A percentile compares a stretch with the other conserved stretches of the same genome.
These are phyloP conservation scores for Zaprionus tsacasi DNA, from an alignment of 1,140 invertebrate genomes.

Conservation along the genomic window DNA sequence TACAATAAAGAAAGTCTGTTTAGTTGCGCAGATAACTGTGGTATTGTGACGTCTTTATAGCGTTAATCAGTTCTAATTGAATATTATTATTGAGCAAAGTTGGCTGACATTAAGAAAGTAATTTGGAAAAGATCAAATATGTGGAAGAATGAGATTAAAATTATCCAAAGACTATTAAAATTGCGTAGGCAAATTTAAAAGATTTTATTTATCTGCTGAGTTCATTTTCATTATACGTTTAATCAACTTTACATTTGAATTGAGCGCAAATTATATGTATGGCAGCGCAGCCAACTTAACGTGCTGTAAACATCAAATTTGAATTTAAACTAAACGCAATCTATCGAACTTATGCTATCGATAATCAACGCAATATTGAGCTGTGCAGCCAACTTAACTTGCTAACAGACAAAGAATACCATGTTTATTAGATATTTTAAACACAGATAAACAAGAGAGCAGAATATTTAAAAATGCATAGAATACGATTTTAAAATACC, in stretches of 20 bases:
- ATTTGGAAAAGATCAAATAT: neutral
- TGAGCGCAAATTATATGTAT: no score
- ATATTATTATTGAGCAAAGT: neutral
- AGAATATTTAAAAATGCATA: neutral
- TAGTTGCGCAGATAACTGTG: neutral
- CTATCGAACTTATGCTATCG: neutral
- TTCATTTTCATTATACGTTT: neutral
- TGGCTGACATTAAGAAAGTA: neutral
- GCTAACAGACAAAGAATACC: no score
- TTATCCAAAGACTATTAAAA: neutral
- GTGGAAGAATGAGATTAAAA: neutral
- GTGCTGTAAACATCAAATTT: neutral
- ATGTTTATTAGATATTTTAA: neutral
- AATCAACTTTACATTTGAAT: no score
- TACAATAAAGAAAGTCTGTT: conserved; percentile 7
- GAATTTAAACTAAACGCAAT: neutral
- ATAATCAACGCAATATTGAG: neutral
- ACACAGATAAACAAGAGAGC: neutral
- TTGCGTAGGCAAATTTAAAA: neutral
- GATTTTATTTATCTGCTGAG: neutral
- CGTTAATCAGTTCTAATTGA: neutral
- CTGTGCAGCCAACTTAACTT: neutral
- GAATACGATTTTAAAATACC: neutral
- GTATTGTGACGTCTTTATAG: neutral
- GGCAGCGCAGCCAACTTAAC: no score